phyloP scores from a whole-genome alignment of 1,140 invertebrate species.

The Portunus trituberculatus region DNA sequence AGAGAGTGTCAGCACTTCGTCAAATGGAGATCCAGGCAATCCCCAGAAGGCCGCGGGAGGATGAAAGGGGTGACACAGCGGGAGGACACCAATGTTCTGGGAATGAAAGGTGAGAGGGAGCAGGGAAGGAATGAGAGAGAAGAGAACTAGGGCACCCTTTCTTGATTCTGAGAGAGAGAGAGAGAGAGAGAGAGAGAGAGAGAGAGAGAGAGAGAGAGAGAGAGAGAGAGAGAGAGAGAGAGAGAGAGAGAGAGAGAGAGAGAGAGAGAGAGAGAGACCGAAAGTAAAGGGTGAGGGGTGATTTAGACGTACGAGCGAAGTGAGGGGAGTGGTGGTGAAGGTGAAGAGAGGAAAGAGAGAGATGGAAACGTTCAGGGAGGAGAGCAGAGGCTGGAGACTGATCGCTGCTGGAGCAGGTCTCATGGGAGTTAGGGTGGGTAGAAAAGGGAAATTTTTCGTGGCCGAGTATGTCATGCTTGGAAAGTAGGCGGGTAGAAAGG shows the following conservation, averaged over 20 bases:
- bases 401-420: slow-evolving; percentile 27
- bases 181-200: not conserved
- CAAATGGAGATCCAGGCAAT: not conserved
- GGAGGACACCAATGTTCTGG: no score
- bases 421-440: not conserved
- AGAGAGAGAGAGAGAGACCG: not conserved
- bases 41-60: not conserved
- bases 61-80: no score
- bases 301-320: not conserved
- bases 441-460: slow-evolving; percentile 24
- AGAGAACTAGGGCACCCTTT: not conserved
- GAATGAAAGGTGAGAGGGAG: no score
- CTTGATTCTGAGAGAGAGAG: not conserved
- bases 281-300: no score
- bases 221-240: not conserved
- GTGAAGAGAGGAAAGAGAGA: not conserved
- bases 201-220: not conserved
- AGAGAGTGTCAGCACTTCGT: not conserved
- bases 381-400: not conserved
- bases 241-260: not conserved
- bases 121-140: not conserved
- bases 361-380: not conserved
- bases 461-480: not conserved
- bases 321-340: not conserved
- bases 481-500: slow-evolving; percentile 28